phyloP scores from a whole-genome alignment of 2,113 vertebrate genomes.

The Turdus rufiventris region DNA sequence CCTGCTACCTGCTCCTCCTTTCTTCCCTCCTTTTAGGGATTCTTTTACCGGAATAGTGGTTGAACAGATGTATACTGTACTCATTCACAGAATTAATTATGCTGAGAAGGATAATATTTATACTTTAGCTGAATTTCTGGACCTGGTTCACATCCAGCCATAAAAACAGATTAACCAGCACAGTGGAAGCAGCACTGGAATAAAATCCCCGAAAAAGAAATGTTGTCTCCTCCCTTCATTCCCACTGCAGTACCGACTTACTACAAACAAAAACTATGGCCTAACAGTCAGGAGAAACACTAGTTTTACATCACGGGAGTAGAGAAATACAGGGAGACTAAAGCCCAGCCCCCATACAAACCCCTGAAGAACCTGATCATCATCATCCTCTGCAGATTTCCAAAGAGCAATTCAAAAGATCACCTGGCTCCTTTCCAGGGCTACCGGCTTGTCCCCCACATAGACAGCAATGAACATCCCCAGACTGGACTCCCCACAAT shows the following conservation, averaged over 20 bases:
- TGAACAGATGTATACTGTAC: neutral
- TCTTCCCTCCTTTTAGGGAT: neutral
- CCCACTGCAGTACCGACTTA: neutral
- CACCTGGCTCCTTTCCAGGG: neutral
- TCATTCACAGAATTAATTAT: neutral
- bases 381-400: neutral
- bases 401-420: neutral
- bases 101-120: neutral
- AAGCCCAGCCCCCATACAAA: neutral
- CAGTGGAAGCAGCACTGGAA: neutral
- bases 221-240: neutral
- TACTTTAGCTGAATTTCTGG: neutral
- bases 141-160: neutral
- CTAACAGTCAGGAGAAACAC: neutral
- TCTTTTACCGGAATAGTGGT: neutral
- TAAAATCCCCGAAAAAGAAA: neutral
- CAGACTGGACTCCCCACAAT: neutral
- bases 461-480: accelerated
- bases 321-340: neutral
- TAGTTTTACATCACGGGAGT: neutral
- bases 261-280: neutral
- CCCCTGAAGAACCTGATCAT: neutral
- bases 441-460: neutral
- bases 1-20: neutral
- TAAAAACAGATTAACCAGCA: neutral